These are phyloP conservation scores for Physella acuta DNA, from an alignment of 1,140 invertebrate genomes.

Conservation along the genomic window DNA sequence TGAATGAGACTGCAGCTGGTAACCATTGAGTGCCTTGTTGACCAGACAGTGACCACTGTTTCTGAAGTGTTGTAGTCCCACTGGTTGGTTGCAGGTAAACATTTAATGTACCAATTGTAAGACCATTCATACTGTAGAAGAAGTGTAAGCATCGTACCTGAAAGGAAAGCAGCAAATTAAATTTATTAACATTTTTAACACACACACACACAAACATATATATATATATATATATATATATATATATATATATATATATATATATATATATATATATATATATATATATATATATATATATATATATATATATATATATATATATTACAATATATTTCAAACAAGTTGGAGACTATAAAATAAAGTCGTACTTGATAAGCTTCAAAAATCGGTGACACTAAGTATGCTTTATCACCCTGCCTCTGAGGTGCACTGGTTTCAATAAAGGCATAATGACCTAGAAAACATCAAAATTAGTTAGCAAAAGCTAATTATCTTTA, in stretches of 20 bases:
- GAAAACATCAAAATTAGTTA: no score
- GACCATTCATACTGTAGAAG: conserved; percentile 77
- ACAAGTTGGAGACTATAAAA: no score
- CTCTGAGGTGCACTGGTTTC: conserved; percentile 32
- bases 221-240: no score
- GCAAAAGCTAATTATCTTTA: no score
- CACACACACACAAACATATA: no score
- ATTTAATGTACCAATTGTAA: conserved; percentile 39
- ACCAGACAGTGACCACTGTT: conserved; percentile 39
- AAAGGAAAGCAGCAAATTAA: background rate
- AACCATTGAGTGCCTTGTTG: conserved; percentile 46
- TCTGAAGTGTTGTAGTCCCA: background rate
- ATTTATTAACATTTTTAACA: no score
- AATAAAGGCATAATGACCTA: conserved; percentile 50
- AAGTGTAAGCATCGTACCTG: conserved; percentile 61
- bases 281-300: no score
- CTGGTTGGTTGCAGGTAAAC: conserved; percentile 35
- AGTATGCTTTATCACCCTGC: conserved; percentile 43
- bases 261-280: no score
- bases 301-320: no score
- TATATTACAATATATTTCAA: no score
- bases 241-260: no score
- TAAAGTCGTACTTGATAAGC: conserved; percentile 32
- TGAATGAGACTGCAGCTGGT: conserved; percentile 35
- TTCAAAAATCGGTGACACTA: conserved; percentile 45